Evolutionary conservation across 2,888 invertebrate genomes (phyloP), one percentile per base, ranked within the genome.

Genomic region (Mesorhabditis belari): DNA sequence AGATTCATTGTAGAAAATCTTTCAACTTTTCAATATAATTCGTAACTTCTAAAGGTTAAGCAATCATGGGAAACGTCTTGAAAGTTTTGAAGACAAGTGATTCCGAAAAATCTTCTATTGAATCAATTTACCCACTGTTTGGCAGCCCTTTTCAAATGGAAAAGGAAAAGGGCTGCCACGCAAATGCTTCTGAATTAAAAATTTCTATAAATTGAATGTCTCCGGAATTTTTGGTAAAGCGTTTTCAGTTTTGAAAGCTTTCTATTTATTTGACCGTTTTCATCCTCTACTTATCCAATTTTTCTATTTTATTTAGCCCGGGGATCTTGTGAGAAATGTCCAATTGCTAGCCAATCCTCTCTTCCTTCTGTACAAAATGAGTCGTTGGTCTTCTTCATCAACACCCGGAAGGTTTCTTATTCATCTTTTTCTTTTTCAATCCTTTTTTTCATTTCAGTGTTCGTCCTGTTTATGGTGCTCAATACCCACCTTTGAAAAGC

Each of bases 391-490:
- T 44, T 63, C 69, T 27, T 67, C 68, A 27, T 67, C 69, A 27
- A 60, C 69, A 44, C 71, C 71, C 6, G 71, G 71, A 57, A 71
- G 69, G 71, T 71, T 56, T 25, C 24, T 59, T 5, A 65, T 28
- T 23, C 19, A 53, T 27, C 29, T 21, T 49, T 26, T 23, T n/a
- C n/a, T 6, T 24, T 44, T 44, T 21, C 55, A 23, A 24, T 17
- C 9, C 12, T 54, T 17, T 3, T n/a, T 51, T 23, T 21, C 12
- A 51, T 63, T 71, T 57, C 63, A 79, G 79, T 61, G 77, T 80
- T 24, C 70, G 71, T 58, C 79, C 79, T 9, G 74, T 79, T 12
- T 77, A 77, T 62, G 79, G 79, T n/a, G 79, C 79, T n/a, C 73
- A 73, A 53, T 79, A 79, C 61, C 79, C 79, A 25, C 77, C 79